These are phyloP conservation scores for Papilio protenor DNA, from an alignment of 2,888 invertebrate genomes.

Conservation along the genomic window DNA sequence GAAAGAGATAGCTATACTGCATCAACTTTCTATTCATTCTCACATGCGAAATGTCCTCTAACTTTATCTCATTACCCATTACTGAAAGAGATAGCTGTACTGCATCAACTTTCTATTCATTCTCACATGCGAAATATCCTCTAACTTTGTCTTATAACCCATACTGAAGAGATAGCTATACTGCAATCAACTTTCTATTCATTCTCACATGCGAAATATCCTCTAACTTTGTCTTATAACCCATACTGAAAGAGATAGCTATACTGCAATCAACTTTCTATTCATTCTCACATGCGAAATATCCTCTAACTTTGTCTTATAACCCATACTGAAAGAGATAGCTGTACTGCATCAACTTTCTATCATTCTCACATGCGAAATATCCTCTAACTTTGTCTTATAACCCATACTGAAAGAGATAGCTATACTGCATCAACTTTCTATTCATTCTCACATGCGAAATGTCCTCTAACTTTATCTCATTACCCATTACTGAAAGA, in stretches of 20 bases:
- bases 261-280: background rate
- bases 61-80: slow-evolving; percentile 76
- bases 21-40: background rate
- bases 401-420: slow-evolving; percentile 62
- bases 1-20: slow-evolving; percentile 13
- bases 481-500: slow-evolving; percentile 63
- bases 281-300: too few species aligned
- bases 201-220: slow-evolving; percentile 86
- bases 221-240: slow-evolving; percentile 84
- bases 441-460: background rate
- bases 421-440: background rate
- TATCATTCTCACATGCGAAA: slow-evolving; percentile 76
- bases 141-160: slow-evolving; percentile 83
- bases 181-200: background rate
- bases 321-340: slow-evolving; percentile 59
- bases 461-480: slow-evolving; percentile 84
- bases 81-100: slow-evolving; percentile 50
- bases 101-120: background rate
- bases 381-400: slow-evolving; percentile 88
- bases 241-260: slow-evolving; percentile 56
- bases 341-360: background rate
- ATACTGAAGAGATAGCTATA: slow-evolving; percentile 51
- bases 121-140: slow-evolving; percentile 57
- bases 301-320: slow-evolving; percentile 87
- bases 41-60: slow-evolving; percentile 89